Conservation (phyloP, 1,140 invertebrate species). For the Lepidurus packardi region DNA sequence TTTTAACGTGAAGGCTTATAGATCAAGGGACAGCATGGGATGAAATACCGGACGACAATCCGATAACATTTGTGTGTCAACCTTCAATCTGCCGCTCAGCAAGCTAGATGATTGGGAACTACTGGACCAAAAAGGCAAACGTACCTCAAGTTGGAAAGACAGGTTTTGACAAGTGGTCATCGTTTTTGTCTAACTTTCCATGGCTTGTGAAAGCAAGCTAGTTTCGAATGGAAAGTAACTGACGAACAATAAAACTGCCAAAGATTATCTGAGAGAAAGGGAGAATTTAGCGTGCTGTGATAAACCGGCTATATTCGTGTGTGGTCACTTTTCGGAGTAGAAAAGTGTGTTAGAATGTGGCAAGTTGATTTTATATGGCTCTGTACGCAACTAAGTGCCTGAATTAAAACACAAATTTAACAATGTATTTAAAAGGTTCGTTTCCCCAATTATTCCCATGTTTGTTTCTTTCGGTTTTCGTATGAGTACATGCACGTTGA, state of each 20-base stretch:
- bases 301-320: neutral
- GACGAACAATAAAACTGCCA: slow-evolving; percentile 15
- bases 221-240: neutral
- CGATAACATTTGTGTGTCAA: neutral
- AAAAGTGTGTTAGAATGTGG: neutral
- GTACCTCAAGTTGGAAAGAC: neutral
- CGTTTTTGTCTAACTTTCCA: neutral
- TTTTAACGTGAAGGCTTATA: slow-evolving; percentile 1
- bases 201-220: neutral
- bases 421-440: neutral
- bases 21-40: neutral
- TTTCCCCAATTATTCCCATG: neutral
- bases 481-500: neutral
- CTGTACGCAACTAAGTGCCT: neutral
- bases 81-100: neutral
- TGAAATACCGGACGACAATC: neutral
- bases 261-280: neutral
- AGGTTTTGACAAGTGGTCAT: neutral
- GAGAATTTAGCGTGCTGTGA: neutral
- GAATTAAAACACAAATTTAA: neutral
- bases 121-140: slow-evolving; percentile 1
- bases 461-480: neutral
- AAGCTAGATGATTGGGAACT: slow-evolving; percentile 4
- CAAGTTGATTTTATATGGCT: neutral
- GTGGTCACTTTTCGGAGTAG: neutral